Evolutionary conservation across 2,888 invertebrate species (phyloP), one percentile per base, ranked within the genome.

Genomic region (Hoplodrina blanda): DNA sequence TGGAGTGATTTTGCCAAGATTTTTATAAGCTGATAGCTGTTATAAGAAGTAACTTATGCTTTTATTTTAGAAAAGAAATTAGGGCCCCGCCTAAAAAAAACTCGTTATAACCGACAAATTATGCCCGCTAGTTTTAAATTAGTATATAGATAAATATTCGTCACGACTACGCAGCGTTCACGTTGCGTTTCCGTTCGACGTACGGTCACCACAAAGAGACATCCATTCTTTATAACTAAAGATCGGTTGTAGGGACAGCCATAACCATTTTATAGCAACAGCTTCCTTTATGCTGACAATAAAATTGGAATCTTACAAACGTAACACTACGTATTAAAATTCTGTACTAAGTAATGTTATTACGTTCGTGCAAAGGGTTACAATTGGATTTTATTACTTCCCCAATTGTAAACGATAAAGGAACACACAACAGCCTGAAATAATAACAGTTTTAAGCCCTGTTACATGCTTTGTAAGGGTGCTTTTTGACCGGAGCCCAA

Each of bases 391-490:
- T 53, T 61, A 78, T 62, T 20, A 10, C 55, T 41, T 61, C 57
- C 10, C 41, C 55, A 55, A 63, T 70, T 66, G 33, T 69, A 44
- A 67, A 55, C 49, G 19, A 50, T 62, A 61, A 49, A 61, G 46
- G 13, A 25, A 37, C 53, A 20, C 19, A 53, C 50, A 55, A 59
- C 44, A 44, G 65, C 19, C 62, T 55, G 71, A 46, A 76, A 71
- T 60, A 80, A 78, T 80, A 70, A 70, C 64, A 41, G 19, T 80
- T 79, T 61, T 20, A 74, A 52, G 59, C 41, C 73, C 19, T 57
- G 41, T 53, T 37, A 73, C 49, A 19, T 20, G 25, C 8, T 62
- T 50, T 44, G 10, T 56, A 37, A 46, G 17, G 46, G 13, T 44
- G 44, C 15, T 4, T 44, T 44, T 44, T 44, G 44, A 44, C 41